These are phyloP conservation scores for Casuarius casuarius DNA, from an alignment of 2,113 vertebrate genomes.

Conservation along the genomic window DNA sequence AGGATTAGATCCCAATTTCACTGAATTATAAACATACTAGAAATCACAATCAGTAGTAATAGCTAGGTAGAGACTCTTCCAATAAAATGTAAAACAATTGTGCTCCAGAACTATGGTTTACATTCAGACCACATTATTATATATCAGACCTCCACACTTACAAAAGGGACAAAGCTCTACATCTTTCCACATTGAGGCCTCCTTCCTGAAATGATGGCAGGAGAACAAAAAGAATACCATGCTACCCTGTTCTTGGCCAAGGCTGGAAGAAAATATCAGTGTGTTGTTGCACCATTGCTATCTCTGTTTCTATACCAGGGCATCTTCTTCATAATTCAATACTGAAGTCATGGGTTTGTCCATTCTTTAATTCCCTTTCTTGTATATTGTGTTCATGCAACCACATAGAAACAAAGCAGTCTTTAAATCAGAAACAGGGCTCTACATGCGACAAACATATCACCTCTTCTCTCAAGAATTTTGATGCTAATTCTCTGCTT, in stretches of 20 bases:
- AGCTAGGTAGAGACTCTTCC: background rate
- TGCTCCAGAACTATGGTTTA: background rate
- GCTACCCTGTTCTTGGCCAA: background rate
- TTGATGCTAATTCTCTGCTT: background rate
- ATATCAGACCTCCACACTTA: background rate
- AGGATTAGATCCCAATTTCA: background rate
- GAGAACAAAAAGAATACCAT: background rate
- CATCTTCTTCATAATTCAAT: background rate
- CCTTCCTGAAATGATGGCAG: background rate
- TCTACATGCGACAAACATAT: background rate
- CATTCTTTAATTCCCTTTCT: background rate
- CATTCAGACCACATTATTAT: background rate
- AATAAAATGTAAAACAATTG: background rate
- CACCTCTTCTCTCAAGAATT: background rate
- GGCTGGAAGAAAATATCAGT: background rate
- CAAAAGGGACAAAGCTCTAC: background rate
- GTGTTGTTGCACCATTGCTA: background rate
- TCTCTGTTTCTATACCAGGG: background rate
- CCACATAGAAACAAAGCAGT: background rate
- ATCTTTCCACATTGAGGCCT: background rate
- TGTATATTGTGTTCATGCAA: background rate
- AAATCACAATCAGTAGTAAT: background rate
- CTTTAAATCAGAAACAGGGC: background rate
- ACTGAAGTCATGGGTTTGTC: background rate
- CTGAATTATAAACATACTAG: background rate